Evolutionary conservation across 1,140 invertebrate genomes (phyloP).

Genomic region (Sinonovacula constricta): DNA sequence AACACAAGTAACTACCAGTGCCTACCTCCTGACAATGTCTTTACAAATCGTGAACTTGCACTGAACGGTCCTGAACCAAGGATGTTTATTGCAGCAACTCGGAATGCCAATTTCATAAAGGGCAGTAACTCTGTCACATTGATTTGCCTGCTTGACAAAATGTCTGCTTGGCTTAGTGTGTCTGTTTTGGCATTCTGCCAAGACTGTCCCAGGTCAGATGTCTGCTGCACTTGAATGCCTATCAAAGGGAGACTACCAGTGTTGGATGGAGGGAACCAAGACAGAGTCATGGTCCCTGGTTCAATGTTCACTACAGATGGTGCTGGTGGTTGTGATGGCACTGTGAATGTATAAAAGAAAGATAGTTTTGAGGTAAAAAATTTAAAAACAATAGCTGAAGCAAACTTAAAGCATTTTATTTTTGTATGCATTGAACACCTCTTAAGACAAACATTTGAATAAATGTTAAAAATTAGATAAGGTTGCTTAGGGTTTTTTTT

Average conservation of each 20-base stretch:
- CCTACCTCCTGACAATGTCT: conserved; percentile 18
- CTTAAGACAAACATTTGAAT: no score
- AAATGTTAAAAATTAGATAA: no score
- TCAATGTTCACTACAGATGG: conserved; percentile 2
- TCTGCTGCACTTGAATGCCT: conserved; percentile 2
- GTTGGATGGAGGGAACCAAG: neutral
- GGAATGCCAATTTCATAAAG: conserved; percentile 6
- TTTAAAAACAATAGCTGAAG: no score
- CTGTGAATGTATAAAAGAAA: no score
- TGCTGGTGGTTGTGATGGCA: conserved; percentile 27
- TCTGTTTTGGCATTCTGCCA: conserved; percentile 7
- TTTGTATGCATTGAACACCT: no score
- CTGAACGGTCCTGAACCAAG: conserved; percentile 15
- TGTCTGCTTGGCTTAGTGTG: conserved; percentile 3
- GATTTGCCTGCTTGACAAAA: neutral
- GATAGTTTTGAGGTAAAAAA: no score
- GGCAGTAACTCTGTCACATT: conserved; percentile 24
- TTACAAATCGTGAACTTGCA: neutral
- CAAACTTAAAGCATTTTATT: no score
- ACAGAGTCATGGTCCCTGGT: conserved; percentile 14
- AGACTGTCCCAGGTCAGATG: neutral
- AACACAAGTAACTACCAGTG: no score
- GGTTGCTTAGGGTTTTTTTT: no score
- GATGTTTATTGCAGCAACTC: conserved; percentile 20
- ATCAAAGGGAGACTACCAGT: conserved; percentile 32